These are phyloP conservation scores for Myodes glareolus DNA, from an alignment of 2,113 vertebrate species.

Conservation along the genomic window DNA sequence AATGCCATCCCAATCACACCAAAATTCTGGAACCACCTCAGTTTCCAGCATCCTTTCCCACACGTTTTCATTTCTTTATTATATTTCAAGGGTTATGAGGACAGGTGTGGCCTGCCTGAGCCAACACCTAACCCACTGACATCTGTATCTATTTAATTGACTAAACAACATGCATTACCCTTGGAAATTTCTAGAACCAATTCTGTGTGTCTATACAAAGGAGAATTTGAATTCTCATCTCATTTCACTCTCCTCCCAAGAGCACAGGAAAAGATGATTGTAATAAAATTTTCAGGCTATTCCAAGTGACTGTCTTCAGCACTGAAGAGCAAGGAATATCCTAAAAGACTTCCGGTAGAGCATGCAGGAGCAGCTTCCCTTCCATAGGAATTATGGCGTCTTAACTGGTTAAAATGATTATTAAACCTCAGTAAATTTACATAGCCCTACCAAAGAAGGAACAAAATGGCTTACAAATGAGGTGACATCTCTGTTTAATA, in stretches of 20 bases:
- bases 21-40: background rate
- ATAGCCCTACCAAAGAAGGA: conserved; percentile 37
- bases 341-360: background rate
- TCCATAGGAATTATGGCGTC: background rate
- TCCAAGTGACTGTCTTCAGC: conserved; percentile 1
- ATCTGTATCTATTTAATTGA: background rate
- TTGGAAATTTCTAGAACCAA: conserved; percentile 30
- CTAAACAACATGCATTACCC: background rate
- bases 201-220: background rate
- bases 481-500: conserved; percentile 52
- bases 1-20: background rate
- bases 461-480: conserved; percentile 33
- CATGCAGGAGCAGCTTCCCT: background rate
- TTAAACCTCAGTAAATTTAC: conserved; percentile 34
- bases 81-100: background rate
- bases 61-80: conserved; percentile 10
- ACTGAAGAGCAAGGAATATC: conserved; percentile 19
- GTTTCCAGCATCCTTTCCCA: background rate
- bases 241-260: conserved; percentile 45
- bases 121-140: background rate
- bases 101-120: background rate
- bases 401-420: conserved; percentile 60
- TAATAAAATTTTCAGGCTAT: background rate
- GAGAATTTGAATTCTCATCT: background rate
- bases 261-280: background rate